phyloP scores from a whole-genome alignment of 2,113 vertebrate genomes.

The Colossoma macropomum region DNA sequence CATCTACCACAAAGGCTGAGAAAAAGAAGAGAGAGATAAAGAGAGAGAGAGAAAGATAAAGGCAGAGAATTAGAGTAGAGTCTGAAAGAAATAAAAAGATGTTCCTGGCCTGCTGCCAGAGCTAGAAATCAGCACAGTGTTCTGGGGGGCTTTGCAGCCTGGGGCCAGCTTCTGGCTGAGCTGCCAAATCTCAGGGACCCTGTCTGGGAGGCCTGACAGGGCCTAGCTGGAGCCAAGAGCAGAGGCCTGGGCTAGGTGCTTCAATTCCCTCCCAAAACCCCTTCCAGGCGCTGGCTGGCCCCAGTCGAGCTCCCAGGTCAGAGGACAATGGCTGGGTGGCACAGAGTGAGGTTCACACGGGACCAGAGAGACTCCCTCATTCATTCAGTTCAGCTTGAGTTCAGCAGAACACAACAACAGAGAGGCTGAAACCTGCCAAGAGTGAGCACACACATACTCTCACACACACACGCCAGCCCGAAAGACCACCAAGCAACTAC shows the following conservation, averaged over 20 bases:
- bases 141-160: conserved; percentile 35
- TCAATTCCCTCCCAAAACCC: background rate
- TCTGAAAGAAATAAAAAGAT: conserved; percentile 27
- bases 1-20: conserved; percentile 20
- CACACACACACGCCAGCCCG: conserved; percentile 27
- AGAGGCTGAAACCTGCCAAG: conserved; percentile 28
- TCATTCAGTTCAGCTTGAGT: conserved; percentile 55
- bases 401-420: conserved; percentile 43
- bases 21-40: conserved; percentile 2
- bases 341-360: conserved; percentile 47
- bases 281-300: background rate
- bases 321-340: conserved; percentile 40
- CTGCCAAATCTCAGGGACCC: conserved; percentile 54
- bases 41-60: background rate
- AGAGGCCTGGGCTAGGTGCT: conserved; percentile 13
- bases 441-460: conserved; percentile 1
- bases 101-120: conserved; percentile 43
- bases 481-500: conserved; percentile 36
- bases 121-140: conserved; percentile 46
- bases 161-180: conserved; percentile 1
- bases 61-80: background rate
- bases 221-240: conserved; percentile 20
- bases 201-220: conserved; percentile 41
- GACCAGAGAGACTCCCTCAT: conserved; percentile 24
- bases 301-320: conserved; percentile 45